phyloP scores from a whole-genome alignment of 2,797 vertebrate genomes.

The Trematomus bernacchii region DNA sequence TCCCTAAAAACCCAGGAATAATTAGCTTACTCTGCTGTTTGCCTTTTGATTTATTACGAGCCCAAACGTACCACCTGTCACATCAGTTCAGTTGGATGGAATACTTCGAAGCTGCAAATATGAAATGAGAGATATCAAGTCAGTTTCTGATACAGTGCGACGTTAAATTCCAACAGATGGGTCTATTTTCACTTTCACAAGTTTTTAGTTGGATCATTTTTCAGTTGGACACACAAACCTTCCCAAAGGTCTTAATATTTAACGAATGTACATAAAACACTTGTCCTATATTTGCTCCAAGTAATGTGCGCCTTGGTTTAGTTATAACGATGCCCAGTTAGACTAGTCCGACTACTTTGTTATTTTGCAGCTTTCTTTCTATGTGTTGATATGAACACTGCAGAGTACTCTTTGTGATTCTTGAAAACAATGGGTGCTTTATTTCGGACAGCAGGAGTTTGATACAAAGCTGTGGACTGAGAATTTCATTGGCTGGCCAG shows the following conservation, averaged over 20 bases:
- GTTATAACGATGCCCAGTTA: no score
- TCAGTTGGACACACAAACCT: background rate
- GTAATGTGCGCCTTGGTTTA: background rate
- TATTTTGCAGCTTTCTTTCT: no score
- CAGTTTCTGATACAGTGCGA: background rate
- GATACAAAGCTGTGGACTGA: no score
- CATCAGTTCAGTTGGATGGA: conserved; percentile 49
- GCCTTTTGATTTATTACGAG: conserved; percentile 72
- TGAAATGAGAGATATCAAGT: conserved; percentile 44
- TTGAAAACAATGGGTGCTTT: no score
- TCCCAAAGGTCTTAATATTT: conserved; percentile 6
- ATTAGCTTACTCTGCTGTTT: conserved; percentile 79
- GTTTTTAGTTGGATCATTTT: background rate
- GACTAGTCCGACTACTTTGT: no score
- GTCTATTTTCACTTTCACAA: background rate
- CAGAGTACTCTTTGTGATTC: no score
- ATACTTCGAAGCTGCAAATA: conserved; percentile 53
- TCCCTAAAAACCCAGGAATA: conserved; percentile 73
- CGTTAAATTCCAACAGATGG: conserved; percentile 8
- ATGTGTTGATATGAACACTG: no score
- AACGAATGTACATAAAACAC: background rate
- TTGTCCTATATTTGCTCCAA: background rate
- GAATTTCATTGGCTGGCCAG: no score
- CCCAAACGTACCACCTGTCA: conserved; percentile 74
- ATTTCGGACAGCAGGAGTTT: no score